Base-by-base conservation (phyloP, 2,113 vertebrate genomes). In the Baryphthengus martii region DNA sequence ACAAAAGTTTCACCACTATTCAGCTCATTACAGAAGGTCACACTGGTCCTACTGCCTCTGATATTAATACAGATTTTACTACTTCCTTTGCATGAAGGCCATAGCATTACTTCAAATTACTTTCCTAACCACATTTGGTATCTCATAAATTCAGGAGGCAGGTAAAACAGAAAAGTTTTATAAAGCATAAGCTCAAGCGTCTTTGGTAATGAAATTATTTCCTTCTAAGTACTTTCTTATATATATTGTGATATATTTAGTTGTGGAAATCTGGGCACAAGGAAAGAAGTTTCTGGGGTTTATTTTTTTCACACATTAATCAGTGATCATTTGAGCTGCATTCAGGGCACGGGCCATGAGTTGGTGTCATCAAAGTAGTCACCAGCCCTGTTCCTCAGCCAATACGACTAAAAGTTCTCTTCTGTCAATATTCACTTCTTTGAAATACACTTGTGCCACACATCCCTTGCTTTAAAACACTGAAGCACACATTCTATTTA, bases 91-190 rank as follows among this genome's bases (percentile, higher is more conserved):
- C 85, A 92, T 89, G 92, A 94, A 96, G 59, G 21, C 59, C 39
- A 63, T 28, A 92, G 31, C 47, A 70, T 93, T 96, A 52, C 73
- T 93, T 96, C 72, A 97, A 92, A 96, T 95, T 97, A 92, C 84
- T 83, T 96, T 96, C 66, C 47, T 95, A 96, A 96, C 81, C 55
- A 95, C 61, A 91, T 90, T 96, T 92, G 37, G 37, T 95, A 88
- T 72, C 39, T 95, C 93, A 88, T 96, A 97, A 97, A 97, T 97
- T 97, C 56, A 76, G 50, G 15, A 93, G 73, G 86, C 66, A 94
- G 74, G 58, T 87, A 93, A 95, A 97, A 97, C n/a, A 95, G 67
- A 75, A 82, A 95, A 94, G 24, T 82, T 98, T 93, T 96, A 88
- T 70, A 95, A 95, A 95, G 53, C 81, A 31, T 90, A 93, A 96